A percentile compares a stretch with the other conserved stretches of the same genome.
phyloP scores from a whole-genome alignment of 2,797 vertebrate species.

The Liasis olivaceus region DNA sequence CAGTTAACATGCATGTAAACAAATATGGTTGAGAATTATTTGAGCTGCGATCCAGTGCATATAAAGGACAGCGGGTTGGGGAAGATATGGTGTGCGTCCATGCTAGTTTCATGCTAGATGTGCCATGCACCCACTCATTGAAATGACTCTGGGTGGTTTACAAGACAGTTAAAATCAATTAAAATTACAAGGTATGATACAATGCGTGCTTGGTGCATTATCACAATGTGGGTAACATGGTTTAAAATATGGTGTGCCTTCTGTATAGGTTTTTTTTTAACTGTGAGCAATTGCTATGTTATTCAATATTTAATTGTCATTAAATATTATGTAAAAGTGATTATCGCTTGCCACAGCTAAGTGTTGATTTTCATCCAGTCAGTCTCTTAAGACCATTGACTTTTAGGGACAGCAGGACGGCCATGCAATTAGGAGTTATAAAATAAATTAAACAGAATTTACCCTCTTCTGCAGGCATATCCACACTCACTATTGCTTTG shows the following conservation, averaged over 20 bases:
- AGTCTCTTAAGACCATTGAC: background rate
- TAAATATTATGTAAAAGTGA: constrained; percentile 6
- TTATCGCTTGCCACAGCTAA: background rate
- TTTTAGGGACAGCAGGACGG: constrained; percentile 1
- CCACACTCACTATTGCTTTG: background rate
- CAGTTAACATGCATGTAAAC: background rate
- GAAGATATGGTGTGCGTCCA: background rate
- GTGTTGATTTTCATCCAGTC: constrained; percentile 1
- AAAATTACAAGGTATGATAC: too few species aligned
- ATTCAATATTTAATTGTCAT: background rate
- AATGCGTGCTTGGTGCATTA: background rate
- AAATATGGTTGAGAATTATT: background rate
- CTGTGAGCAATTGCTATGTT: background rate
- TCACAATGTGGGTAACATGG: background rate
- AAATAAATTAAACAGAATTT: background rate
- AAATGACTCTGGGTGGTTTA: too few species aligned
- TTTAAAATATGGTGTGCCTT: background rate
- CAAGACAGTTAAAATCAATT: too few species aligned
- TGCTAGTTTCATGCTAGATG: background rate
- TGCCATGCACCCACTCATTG: too few species aligned
- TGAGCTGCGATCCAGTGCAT: background rate
- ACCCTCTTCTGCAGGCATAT: background rate
- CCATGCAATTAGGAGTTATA: background rate
- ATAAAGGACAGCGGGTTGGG: background rate
- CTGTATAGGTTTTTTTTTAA: background rate